A percentile compares a stretch with the other conserved stretches of the same genome.
Conservation (phyloP, 1,140 invertebrate genomes). For the Heliconius hewitsoni region DNA sequence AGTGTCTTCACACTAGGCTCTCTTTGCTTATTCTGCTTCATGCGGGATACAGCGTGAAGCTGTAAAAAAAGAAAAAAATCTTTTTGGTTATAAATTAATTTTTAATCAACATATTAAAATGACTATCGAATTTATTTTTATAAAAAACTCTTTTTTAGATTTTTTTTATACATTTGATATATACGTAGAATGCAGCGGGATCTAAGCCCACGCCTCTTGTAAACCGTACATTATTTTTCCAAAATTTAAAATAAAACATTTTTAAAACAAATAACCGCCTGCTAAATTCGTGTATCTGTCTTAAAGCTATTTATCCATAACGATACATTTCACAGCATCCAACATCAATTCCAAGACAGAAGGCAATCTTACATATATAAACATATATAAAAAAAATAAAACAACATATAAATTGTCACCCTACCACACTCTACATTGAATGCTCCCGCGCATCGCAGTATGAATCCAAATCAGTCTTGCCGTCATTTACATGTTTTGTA, state of each 20-base stretch:
- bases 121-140: too few relatives aligned
- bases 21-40: not conserved
- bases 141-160: too few relatives aligned
- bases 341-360: not conserved
- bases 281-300: too few relatives aligned
- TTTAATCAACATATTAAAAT: too few relatives aligned
- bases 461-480: conserved; percentile 75
- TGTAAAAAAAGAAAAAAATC: not conserved
- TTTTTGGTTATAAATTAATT: too few relatives aligned
- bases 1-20: too few relatives aligned
- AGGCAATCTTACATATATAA: not conserved
- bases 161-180: too few relatives aligned
- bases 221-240: too few relatives aligned
- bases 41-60: not conserved
- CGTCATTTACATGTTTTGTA: conserved; percentile 73
- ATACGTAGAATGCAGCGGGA: too few relatives aligned
- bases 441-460: conserved; percentile 59
- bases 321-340: not conserved
- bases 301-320: not conserved
- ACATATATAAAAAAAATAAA: not conserved
- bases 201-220: too few relatives aligned
- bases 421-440: conserved; percentile 59
- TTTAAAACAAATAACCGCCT: too few relatives aligned
- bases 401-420: conserved; percentile 43
- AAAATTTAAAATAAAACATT: too few relatives aligned